Evolutionary conservation across 2,797 vertebrate species (phyloP), one percentile per base, ranked within the genome.

Genomic region (Triplophysa yarkandensis): DNA sequence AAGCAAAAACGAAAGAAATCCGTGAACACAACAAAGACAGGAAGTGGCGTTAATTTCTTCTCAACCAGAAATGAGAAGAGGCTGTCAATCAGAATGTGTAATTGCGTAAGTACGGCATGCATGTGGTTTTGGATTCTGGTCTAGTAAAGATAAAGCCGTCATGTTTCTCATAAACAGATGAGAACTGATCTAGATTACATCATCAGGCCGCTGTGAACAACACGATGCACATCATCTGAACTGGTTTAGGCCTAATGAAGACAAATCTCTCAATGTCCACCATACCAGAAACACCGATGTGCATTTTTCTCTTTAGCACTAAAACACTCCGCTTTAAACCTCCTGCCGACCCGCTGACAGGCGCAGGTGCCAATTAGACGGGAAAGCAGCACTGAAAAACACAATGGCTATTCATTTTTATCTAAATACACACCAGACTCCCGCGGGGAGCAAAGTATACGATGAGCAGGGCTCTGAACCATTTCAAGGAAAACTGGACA

Each of bases 331-430:
- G 13, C 13, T 67, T 50, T 5, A 52, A 34, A 23, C 30, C 13
- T 67, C 19, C 14, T 16, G 7, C 46, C 16, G 63, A 50, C 43
- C n/a, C 32, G 44, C 28, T 6, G 21, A 52, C 1, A 6, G 14
- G 21, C 46, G 32, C 64, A 50, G 14, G 46, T 10, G 21, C 3
- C 30, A 36, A 39, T 23, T 23, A 67, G 44, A 50, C 1, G 16
- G 54, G 16, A 13, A 50, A 67, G 11, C 30, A 46, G 30, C 48
- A 11, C 30, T 16, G 14, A 67, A 13, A 9, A 68, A 54, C 21
- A 54, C 50, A 68, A 68, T 4, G 16, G 14, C 21, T 30, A 50
- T 39, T 71, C 13, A 71, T 61, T 61, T 61, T 32, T 21, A 71
- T 39, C 44, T 28, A 28, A 71, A 52, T 52, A 34, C 17, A 62